Evolutionary conservation across 2,888 invertebrate genomes (phyloP), one percentile per base, ranked within the genome.

Genomic region (Gastracanthus pulcherrimus): DNA sequence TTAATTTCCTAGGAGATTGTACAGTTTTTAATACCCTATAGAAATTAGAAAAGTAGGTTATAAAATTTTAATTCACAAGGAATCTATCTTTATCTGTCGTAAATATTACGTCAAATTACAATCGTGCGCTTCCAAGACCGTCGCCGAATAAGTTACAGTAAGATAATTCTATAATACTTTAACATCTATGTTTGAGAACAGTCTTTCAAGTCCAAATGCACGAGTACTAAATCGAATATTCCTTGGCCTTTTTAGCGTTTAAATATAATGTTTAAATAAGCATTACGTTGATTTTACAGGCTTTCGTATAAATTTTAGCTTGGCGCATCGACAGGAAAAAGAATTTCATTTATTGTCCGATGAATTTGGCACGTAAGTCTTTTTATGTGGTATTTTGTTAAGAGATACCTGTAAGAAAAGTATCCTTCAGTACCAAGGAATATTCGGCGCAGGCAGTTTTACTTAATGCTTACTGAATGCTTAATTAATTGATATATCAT

Each of bases 201-300:
- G 88, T 88, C 87, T 87, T 88, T 86, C 84, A 83, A 84, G 84
- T 86, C 84, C 84, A 85, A 87, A 87, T 85, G 86, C 86, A 86
- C 85, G 81, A 80, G 78, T 83, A 81, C 84, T 83, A 80, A 55
- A 78, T 60, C 38, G 78, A 80, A 72, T 81, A 83, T 82, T 77
- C 82, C 79, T 82, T 81, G 78, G 81, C 26, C 36, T 71, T 36
- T 11, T 23, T 60, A 60, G 16, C 13, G 11, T 67, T 23, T 45
- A 19, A 19, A 13, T 29, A 0, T 69, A 45, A 23, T 4, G 48
- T n/a, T 48, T 16, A 13, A 29, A 45, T 34, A 62, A 36, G 9
- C 1, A 34, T 34, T 58, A 16, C n/a, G 58, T 23, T n/a, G n/a
- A n/a, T n/a, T 26, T 51, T 29, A 45, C 29, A 75, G 36, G 16